These are phyloP conservation scores for Clarias macrocephalus DNA, from an alignment of 2,113 vertebrate species.

Conservation along the genomic window DNA sequence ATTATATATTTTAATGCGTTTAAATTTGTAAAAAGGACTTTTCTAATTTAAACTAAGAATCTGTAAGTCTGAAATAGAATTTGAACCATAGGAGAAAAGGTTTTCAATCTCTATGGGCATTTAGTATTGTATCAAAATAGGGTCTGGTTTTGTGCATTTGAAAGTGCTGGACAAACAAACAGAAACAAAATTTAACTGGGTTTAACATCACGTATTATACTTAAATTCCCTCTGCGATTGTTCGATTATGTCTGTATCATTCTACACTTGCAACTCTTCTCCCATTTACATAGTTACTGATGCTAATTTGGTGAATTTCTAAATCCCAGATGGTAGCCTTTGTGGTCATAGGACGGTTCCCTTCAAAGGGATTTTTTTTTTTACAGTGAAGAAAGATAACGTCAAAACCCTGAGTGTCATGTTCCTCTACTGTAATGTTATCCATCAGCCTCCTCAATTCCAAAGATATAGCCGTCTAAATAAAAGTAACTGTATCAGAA, in stretches of 20 bases:
- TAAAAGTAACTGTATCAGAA: conserved; percentile 34
- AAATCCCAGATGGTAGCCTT: conserved; percentile 28
- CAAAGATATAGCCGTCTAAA: conserved; percentile 11
- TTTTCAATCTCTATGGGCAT: not conserved
- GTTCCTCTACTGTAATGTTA: conserved; percentile 22
- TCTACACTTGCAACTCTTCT: not conserved
- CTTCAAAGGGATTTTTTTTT: conserved; percentile 24
- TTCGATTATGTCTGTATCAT: not conserved
- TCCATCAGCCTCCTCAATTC: not conserved
- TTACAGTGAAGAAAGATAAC: conserved; percentile 27
- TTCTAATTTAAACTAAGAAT: conserved; percentile 51
- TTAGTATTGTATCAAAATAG: not conserved
- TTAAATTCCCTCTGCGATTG: not conserved
- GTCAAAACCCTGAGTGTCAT: conserved; percentile 21
- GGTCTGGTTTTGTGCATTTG: not conserved
- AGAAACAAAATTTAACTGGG: not conserved
- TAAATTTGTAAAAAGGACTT: conserved; percentile 68
- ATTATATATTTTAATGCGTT: conserved; percentile 20
- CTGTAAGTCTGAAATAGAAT: conserved; percentile 60
- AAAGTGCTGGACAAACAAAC: not conserved
- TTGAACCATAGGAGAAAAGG: conserved; percentile 25
- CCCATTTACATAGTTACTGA: not conserved
- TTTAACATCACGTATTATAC: not conserved
- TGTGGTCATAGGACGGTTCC: conserved; percentile 28
- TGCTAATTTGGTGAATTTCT: conserved; percentile 7